phyloP scores from a whole-genome alignment of 2,888 invertebrate genomes.

The Tinea pellionella region DNA sequence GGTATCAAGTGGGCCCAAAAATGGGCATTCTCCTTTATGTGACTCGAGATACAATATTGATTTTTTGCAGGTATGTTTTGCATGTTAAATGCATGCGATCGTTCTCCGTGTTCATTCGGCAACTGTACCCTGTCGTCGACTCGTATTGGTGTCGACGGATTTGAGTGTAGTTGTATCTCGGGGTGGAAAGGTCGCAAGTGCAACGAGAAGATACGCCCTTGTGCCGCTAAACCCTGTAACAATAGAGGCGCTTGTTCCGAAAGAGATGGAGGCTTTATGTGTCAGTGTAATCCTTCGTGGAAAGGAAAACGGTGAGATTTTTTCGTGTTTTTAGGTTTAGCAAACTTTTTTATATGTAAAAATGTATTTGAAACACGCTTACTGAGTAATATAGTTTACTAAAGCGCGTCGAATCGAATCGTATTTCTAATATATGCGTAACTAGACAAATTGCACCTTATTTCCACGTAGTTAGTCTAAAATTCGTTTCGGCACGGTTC shows the following conservation, averaged over 20 bases:
- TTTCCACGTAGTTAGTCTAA: too few relatives aligned
- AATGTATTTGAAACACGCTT: too few relatives aligned
- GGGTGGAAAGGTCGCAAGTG: conserved; percentile 78
- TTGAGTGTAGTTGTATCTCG: conserved; percentile 74
- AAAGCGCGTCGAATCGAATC: too few relatives aligned
- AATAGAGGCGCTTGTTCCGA: conserved; percentile 80
- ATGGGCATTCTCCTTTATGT: too few relatives aligned
- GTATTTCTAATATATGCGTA: too few relatives aligned
- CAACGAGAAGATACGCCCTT: conserved; percentile 75
- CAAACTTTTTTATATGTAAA: too few relatives aligned
- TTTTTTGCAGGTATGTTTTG: conserved; percentile 75
- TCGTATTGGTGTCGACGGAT: conserved; percentile 35
- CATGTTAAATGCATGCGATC: conserved; percentile 79
- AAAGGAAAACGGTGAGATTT: conserved; percentile 64
- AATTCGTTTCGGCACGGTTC: too few relatives aligned
- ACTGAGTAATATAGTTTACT: too few relatives aligned
- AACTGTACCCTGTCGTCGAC: conserved; percentile 64
- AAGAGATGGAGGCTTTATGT: conserved; percentile 73
- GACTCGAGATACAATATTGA: too few relatives aligned
- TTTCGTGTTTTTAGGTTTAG: too few relatives aligned
- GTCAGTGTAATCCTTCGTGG: conserved; percentile 82
- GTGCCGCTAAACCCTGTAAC: conserved; percentile 80
- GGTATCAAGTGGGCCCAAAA: too few relatives aligned
- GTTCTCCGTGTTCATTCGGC: conserved; percentile 76
- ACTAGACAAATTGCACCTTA: too few relatives aligned